phyloP scores from a whole-genome alignment of 2,888 invertebrate species.

The Plemyria rubiginata region DNA sequence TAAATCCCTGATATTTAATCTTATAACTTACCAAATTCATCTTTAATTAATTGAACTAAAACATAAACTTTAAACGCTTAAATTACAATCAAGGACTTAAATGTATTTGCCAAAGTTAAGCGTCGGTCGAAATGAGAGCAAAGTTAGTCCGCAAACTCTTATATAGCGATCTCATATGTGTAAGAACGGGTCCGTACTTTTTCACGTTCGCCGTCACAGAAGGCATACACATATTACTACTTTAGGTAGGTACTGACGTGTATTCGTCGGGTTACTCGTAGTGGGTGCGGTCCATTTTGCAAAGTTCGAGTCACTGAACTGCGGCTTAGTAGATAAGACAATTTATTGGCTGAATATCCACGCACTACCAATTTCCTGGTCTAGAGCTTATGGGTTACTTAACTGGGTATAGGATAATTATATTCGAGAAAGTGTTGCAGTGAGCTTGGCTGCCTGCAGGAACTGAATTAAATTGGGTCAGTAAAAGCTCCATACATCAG shows the following conservation, averaged over 20 bases:
- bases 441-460: slow-evolving; percentile 2
- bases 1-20: slow-evolving; percentile 10
- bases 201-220: slow-evolving; percentile 75
- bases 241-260: slow-evolving; percentile 17
- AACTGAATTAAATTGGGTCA: slow-evolving; percentile 1
- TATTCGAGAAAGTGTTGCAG: slow-evolving; percentile 14
- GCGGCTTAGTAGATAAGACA: slow-evolving; percentile 34
- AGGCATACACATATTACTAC: slow-evolving; percentile 41
- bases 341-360: slow-evolving; percentile 38
- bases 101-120: slow-evolving; percentile 78
- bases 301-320: slow-evolving; percentile 47
- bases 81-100: slow-evolving; percentile 51
- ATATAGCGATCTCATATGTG: slow-evolving; percentile 83
- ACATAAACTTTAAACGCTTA: slow-evolving; percentile 36
- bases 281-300: slow-evolving; percentile 73
- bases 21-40: slow-evolving; percentile 69
- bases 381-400: slow-evolving; percentile 23
- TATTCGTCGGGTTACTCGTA: slow-evolving; percentile 17
- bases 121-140: slow-evolving; percentile 83
- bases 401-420: slow-evolving; percentile 24
- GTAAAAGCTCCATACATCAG: not conserved
- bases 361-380: slow-evolving; percentile 36
- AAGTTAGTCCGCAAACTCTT: slow-evolving; percentile 77
- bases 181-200: slow-evolving; percentile 82
- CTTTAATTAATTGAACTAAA: slow-evolving; percentile 44